Percentiles rank a stretch among this genome's conserved stretches.
These are phyloP conservation scores for Anhinga rufa DNA, from an alignment of 2,113 vertebrate species.

Conservation along the genomic window DNA sequence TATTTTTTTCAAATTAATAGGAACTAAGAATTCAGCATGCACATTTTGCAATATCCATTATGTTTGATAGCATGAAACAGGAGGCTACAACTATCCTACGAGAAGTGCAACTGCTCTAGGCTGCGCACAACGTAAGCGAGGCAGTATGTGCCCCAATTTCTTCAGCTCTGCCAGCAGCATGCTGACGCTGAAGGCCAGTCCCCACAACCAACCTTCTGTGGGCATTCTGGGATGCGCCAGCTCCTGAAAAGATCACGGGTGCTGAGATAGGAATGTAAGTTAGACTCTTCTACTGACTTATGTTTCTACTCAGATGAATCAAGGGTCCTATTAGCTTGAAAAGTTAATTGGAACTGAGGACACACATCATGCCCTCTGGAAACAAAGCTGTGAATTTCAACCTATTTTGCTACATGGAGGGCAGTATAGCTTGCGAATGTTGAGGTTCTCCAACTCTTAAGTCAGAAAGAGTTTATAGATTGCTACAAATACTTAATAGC, in stretches of 20 bases:
- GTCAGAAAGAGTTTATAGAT: background rate
- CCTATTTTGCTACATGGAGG: background rate
- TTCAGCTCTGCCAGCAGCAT: background rate
- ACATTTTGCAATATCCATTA: background rate
- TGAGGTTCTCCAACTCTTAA: background rate
- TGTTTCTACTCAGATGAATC: background rate
- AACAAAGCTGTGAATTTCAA: background rate
- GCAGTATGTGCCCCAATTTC: background rate
- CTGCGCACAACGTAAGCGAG: fast-evolving
- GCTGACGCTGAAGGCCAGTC: background rate
- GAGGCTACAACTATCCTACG: background rate
- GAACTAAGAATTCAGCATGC: background rate
- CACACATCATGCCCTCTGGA: background rate
- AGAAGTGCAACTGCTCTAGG: background rate
- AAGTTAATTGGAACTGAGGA: background rate
- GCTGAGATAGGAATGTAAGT: background rate
- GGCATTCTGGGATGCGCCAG: background rate
- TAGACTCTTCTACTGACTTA: background rate
- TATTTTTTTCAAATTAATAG: background rate
- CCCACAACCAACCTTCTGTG: background rate
- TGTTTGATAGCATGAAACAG: background rate
- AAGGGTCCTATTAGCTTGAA: background rate
- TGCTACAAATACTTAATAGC: background rate
- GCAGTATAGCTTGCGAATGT: background rate
- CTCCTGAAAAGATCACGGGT: background rate